Conservation (phyloP, 2,888 invertebrate species). For the Danaus chrysippus region DNA sequence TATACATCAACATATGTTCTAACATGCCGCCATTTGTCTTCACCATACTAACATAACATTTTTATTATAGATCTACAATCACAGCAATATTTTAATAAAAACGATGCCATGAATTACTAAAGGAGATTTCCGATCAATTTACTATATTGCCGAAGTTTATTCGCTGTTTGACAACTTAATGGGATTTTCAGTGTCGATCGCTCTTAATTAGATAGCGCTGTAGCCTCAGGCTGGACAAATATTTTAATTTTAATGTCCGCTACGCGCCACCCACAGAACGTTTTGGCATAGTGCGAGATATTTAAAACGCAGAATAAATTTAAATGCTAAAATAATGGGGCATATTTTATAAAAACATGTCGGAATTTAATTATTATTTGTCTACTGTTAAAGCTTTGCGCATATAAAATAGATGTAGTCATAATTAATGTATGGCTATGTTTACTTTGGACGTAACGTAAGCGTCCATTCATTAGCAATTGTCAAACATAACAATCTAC, state of each 20-base stretch:
- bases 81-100: slow-evolving; percentile 16
- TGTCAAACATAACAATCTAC: too few relatives aligned
- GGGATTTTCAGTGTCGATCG: slow-evolving; percentile 50
- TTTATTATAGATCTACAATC: slow-evolving; percentile 5
- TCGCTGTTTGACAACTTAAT: slow-evolving; percentile 58
- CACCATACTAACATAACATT: background rate
- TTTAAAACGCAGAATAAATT: slow-evolving; percentile 20
- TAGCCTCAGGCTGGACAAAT: slow-evolving; percentile 49
- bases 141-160: slow-evolving; percentile 48
- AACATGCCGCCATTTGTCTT: background rate
- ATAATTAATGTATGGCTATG: too few relatives aligned
- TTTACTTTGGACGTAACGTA: too few relatives aligned
- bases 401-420: background rate
- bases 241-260: slow-evolving; percentile 52
- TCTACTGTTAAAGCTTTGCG: background rate
- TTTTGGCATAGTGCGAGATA: slow-evolving; percentile 34
- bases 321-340: slow-evolving; percentile 3
- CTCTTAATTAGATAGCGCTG: slow-evolving; percentile 47
- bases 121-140: slow-evolving; percentile 42
- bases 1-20: too few relatives aligned
- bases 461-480: too few relatives aligned
- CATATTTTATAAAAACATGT: slow-evolving; percentile 5
- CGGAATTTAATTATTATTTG: slow-evolving; percentile 2
- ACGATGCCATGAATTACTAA: slow-evolving; percentile 23
- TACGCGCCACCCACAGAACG: slow-evolving; percentile 57